Evolutionary conservation across 2,797 vertebrate genomes (phyloP).

Genomic region (Leuciscus waleckii): DNA sequence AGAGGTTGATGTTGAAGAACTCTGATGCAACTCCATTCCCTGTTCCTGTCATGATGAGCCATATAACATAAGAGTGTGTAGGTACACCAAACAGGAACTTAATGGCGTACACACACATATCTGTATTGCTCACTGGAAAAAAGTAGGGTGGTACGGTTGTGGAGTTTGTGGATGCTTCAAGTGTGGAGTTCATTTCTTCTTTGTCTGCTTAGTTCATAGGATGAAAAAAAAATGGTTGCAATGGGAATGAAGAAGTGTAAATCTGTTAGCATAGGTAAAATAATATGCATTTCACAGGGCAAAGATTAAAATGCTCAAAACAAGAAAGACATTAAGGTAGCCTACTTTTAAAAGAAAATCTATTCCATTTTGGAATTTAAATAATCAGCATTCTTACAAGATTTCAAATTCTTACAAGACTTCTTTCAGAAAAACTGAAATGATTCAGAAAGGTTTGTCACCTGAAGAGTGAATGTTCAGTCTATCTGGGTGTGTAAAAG

Average conservation of each 20-base stretch:
- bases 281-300: background rate
- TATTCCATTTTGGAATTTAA: background rate
- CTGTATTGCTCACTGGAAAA: background rate
- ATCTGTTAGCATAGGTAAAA: background rate
- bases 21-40: constrained; percentile 1
- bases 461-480: background rate
- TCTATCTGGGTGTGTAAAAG: background rate
- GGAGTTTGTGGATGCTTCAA: background rate
- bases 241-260: background rate
- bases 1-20: constrained; percentile 15
- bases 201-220: background rate
- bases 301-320: background rate
- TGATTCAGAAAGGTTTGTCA: background rate
- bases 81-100: constrained; percentile 5
- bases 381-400: background rate
- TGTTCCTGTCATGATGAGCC: constrained; percentile 1
- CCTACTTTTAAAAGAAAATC: no score
- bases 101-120: background rate
- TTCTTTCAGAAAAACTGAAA: background rate
- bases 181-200: constrained; percentile 4
- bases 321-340: background rate
- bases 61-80: background rate
- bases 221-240: background rate
- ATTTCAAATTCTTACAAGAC: background rate
- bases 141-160: background rate